Percentiles rank a stretch among this genome's conserved stretches.
Evolutionary conservation across 1,140 invertebrate genomes (phyloP).

Genomic region (Drosophila bipectinata): DNA sequence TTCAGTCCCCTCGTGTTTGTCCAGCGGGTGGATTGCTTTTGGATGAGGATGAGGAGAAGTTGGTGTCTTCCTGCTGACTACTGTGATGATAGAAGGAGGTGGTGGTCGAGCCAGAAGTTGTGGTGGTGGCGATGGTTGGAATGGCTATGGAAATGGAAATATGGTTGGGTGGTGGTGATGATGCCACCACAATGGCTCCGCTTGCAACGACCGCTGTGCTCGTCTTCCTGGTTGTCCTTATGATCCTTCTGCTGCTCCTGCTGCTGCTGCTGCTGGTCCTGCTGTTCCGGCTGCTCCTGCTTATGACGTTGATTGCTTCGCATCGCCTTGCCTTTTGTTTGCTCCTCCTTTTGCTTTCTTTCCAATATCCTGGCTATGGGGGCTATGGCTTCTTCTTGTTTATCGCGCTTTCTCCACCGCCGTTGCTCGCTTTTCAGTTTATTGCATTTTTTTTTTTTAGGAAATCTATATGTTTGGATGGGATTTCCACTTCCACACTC

Average conservation of each 20-base stretch:
- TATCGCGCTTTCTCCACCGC: conserved; percentile 22
- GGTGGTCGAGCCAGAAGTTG: too few species aligned
- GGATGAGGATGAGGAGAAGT: neutral
- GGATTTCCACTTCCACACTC: too few species aligned
- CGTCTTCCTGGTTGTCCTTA: conserved; percentile 15
- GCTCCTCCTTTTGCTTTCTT: conserved; percentile 10
- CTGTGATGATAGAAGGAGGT: conserved; percentile 1
- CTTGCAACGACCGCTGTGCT: conserved; percentile 44
- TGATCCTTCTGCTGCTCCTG: conserved; percentile 1
- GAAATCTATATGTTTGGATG: conserved; percentile 4
- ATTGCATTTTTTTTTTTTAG: conserved; percentile 30
- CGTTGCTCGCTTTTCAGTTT: conserved; percentile 7
- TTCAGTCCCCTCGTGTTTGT: conserved; percentile 23
- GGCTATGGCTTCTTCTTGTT: conserved; percentile 12
- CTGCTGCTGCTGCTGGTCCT: conserved; percentile 28
- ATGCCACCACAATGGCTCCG: conserved; percentile 58
- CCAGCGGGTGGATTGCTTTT: conserved; percentile 2
- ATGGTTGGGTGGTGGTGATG: conserved; percentile 19
- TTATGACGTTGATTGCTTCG: conserved; percentile 78
- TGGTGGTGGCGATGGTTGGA: neutral
- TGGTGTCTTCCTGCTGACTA: neutral
- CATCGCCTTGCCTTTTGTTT: conserved; percentile 70
- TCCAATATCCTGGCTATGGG: neutral
- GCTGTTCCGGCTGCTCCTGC: conserved; percentile 44
- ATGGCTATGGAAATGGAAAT: neutral